Percentiles rank a stretch among this genome's conserved stretches.
phyloP scores from a whole-genome alignment of 2,797 vertebrate species.

The Otolemur crassicaudatus region DNA sequence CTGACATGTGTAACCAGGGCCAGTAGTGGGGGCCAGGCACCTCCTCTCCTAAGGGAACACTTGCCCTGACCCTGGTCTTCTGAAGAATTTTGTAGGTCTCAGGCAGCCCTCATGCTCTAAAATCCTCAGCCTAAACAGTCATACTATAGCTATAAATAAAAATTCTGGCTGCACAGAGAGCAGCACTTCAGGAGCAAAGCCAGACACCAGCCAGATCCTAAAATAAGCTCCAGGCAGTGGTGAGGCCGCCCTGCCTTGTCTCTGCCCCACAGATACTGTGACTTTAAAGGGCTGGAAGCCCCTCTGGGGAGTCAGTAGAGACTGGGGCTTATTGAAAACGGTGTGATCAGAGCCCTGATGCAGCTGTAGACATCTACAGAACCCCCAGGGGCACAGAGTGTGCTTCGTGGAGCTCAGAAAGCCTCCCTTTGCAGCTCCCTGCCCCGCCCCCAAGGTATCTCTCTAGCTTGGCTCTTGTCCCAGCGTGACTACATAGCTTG shows the following conservation, averaged over 20 bases:
- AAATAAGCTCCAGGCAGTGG: constrained; percentile 65
- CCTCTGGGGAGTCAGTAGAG: neutral
- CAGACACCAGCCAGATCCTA: constrained; percentile 61
- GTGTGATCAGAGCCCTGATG: neutral
- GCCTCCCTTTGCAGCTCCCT: neutral
- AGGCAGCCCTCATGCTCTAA: neutral
- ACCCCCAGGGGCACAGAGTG: constrained; percentile 53
- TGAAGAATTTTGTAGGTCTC: neutral
- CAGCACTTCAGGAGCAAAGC: constrained; percentile 41
- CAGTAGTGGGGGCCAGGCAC: fast-evolving
- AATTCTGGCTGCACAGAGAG: constrained; percentile 31
- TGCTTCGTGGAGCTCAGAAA: constrained; percentile 57
- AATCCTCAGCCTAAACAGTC: neutral
- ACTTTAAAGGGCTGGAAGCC: neutral
- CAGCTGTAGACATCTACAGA: constrained; percentile 41
- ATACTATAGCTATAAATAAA: constrained; percentile 39
- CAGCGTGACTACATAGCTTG: constrained; percentile 89
- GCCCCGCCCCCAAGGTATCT: constrained; percentile 66
- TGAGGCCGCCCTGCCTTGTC: constrained; percentile 31
- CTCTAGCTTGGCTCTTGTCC: constrained; percentile 81
- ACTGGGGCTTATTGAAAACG: neutral
- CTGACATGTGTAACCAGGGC: neutral
- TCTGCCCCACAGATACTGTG: neutral
- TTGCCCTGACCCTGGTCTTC: neutral
- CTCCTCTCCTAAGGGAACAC: neutral